phyloP scores from a whole-genome alignment of 2,888 invertebrate genomes.

The Xanthia togata region DNA sequence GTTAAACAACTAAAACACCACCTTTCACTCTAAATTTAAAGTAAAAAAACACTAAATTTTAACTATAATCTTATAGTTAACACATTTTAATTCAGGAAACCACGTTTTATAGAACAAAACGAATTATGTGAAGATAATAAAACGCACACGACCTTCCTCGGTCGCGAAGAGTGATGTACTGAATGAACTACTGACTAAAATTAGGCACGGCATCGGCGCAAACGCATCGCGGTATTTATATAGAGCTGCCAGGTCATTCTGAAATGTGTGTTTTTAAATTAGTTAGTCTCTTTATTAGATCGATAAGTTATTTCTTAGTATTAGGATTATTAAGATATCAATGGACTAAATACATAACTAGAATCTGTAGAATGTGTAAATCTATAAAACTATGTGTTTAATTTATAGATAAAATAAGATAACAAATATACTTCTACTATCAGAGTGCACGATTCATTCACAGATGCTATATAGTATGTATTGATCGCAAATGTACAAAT shows the following conservation, averaged over 20 bases:
- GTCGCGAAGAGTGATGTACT: slow-evolving; percentile 57
- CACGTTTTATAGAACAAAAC: slow-evolving; percentile 19
- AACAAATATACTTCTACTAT: not conserved
- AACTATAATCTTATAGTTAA: slow-evolving; percentile 15
- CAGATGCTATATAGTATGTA: not conserved
- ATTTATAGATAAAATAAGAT: not conserved
- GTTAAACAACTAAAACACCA: slow-evolving; percentile 9
- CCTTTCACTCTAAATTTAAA: slow-evolving; percentile 1
- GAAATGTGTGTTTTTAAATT: slow-evolving; percentile 44
- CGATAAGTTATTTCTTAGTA: not conserved
- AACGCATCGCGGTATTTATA: slow-evolving; percentile 60
- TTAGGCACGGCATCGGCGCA: slow-evolving; percentile 57
- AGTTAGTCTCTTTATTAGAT: not conserved
- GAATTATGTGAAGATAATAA: not conserved
- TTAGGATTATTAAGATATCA: not conserved
- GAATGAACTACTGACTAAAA: slow-evolving; percentile 63
- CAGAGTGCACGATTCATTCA: not conserved
- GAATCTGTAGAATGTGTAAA: not conserved
- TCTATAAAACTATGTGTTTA: not conserved
- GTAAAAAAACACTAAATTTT: not conserved
- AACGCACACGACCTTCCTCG: slow-evolving; percentile 33
- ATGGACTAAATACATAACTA: not conserved
- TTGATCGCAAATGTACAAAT: not conserved
- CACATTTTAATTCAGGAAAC: slow-evolving; percentile 53
- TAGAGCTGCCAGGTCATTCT: slow-evolving; percentile 53